These are phyloP conservation scores for Littorina saxatilis DNA, from an alignment of 1,140 invertebrate genomes.

Conservation along the genomic window DNA sequence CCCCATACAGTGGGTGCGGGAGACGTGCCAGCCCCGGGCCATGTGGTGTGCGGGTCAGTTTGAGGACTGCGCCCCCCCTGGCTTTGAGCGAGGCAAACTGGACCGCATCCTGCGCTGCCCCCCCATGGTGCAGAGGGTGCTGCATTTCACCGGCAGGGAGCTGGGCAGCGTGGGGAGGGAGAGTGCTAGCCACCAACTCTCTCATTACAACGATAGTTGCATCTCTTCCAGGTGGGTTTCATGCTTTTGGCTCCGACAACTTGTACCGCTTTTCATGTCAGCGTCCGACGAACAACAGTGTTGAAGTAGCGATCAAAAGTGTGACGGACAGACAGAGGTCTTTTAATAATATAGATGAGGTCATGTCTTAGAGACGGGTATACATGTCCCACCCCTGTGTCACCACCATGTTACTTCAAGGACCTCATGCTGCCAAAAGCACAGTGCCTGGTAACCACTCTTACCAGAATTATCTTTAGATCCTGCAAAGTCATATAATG, in stretches of 20 bases:
- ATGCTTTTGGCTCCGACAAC: too few species aligned
- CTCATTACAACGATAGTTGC: not conserved
- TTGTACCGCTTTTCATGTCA: too few species aligned
- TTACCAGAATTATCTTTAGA: too few species aligned
- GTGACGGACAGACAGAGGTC: not conserved
- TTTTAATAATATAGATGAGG: not conserved
- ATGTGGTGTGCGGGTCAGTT: slow-evolving; percentile 46
- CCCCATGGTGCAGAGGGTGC: slow-evolving; percentile 40
- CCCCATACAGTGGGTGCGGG: not conserved
- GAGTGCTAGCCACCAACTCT: not conserved
- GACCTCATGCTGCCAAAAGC: too few species aligned
- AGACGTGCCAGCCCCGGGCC: not conserved
- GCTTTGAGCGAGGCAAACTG: slow-evolving; percentile 23
- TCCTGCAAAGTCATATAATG: too few species aligned
- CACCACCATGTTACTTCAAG: too few species aligned
- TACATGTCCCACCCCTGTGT: too few species aligned
- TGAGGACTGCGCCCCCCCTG: slow-evolving; percentile 4
- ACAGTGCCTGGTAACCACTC: too few species aligned
- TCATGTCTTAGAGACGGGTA: not conserved
- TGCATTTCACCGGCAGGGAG: slow-evolving; percentile 30
- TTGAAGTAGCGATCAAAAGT: not conserved
- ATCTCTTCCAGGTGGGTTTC: not conserved
- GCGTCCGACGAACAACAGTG: too few species aligned
- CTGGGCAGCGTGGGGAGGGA: slow-evolving; percentile 10
- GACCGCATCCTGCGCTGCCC: slow-evolving; percentile 42